Evolutionary conservation across 2,113 vertebrate genomes (phyloP), one percentile per base, ranked within the genome.

Genomic region (Gobio gobio): DNA sequence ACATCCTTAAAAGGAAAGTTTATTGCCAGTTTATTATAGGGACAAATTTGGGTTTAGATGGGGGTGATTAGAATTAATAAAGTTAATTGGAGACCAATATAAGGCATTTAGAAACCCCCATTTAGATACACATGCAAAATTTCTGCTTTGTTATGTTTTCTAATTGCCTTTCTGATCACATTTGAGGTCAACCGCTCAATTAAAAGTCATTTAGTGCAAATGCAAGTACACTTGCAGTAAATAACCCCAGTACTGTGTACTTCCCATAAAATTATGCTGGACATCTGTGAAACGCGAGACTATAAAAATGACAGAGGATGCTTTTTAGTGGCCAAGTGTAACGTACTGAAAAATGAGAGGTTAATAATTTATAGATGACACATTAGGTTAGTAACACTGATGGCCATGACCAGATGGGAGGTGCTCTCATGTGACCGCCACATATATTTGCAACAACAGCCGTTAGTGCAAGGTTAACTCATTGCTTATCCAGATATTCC

Each of bases 311-410:
- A 68, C 79, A 68, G 61, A 33, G 26, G 81, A 83, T 72, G 81
- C 64, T 83, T 83, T 83, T 83, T 51, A 58, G 47, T 72, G 49
- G 66, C 81, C 81, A 43, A 83, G 81, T 82, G 64, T 82, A 81
- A 81, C 26, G 10, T 26, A 56, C 18, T 83, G 56, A 86, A 78
- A 87, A 88, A 88, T 88, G 87, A 24, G 36, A 49, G 51, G 18
- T 64, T 86, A 88, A 88, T 88, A 88, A 86, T 83, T 88, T 82
- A 86, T 85, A 83, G 84, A 72, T 81, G 84, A 86, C 81, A 83
- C 49, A 72, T 88, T 79, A 83, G 76, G 75, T 73, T 68, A 77
- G 82, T 83, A 81, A 64, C 82, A 74, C 54, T 68, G 81, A 83
- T 72, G 66, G 49, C 66, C 22, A 43, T 51, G 64, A 40, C 80